Conservation (phyloP, 2,888 invertebrate species). For the Sarcophaga caerulescens region DNA sequence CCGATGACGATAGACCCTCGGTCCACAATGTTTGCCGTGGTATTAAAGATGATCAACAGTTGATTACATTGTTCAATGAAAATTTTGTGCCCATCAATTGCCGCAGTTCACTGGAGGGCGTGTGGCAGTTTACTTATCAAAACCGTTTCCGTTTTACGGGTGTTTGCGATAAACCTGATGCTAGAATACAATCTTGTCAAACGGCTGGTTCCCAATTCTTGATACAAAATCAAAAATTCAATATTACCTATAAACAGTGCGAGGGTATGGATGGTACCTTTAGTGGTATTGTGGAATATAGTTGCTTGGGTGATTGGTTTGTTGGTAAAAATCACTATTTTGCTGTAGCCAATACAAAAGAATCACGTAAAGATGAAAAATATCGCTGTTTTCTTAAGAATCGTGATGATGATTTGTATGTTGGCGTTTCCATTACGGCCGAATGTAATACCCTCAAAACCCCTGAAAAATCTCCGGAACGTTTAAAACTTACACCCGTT, state of each 20-base stretch:
- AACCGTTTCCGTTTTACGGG: conserved; percentile 95
- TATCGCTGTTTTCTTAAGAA: conserved; percentile 97
- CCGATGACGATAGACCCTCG: conserved; percentile 85
- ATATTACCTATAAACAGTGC: conserved; percentile 95
- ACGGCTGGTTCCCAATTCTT: conserved; percentile 97
- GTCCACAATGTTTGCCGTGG: conserved; percentile 89
- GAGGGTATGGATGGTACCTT: conserved; percentile 94
- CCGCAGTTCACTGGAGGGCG: conserved; percentile 95
- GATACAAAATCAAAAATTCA: conserved; percentile 98
- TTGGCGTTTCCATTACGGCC: conserved; percentile 96
- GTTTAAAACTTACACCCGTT: conserved; percentile 92
- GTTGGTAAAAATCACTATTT: conserved; percentile 97
- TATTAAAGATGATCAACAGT: conserved; percentile 89
- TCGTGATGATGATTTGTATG: conserved; percentile 94
- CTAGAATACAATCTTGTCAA: conserved; percentile 95
- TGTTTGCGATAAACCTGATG: conserved; percentile 94
- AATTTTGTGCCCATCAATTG: conserved; percentile 95
- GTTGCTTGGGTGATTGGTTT: conserved; percentile 97
- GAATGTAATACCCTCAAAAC: conserved; percentile 96
- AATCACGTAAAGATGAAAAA: conserved; percentile 96
- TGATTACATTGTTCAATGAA: conserved; percentile 93
- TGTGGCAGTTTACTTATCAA: conserved; percentile 97
- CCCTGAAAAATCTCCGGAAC: conserved; percentile 95
- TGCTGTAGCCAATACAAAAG: conserved; percentile 98
- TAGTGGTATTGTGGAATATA: conserved; percentile 95